phyloP scores from a whole-genome alignment of 2,888 invertebrate species.

The Drosophila histrio region DNA sequence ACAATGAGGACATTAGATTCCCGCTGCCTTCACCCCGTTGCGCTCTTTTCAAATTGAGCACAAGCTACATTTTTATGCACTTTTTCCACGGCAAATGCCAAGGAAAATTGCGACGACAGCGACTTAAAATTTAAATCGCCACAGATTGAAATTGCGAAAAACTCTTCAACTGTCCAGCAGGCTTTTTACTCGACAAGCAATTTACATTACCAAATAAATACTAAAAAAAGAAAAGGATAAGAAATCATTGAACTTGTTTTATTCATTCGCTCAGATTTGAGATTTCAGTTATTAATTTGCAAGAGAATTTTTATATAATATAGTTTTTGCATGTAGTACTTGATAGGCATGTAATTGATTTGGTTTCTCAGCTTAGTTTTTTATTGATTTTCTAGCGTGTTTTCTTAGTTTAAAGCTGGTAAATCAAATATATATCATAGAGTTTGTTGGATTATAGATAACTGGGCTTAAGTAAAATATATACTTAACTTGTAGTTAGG shows the following conservation, averaged over 20 bases:
- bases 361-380: no score
- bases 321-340: no score
- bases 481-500: no score
- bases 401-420: no score
- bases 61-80: constrained; percentile 57
- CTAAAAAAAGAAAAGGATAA: not conserved
- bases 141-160: constrained; percentile 66
- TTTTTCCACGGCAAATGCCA: constrained; percentile 52
- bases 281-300: not conserved
- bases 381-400: no score
- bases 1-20: constrained; percentile 13
- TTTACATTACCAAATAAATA: not conserved
- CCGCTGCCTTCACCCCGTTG: not conserved
- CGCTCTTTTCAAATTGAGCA: constrained; percentile 38
- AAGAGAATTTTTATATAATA: no score
- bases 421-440: no score
- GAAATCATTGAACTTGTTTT: constrained; percentile 1
- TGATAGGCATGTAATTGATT: no score
- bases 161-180: constrained; percentile 13
- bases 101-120: constrained; percentile 46
- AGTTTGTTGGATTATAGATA: no score
- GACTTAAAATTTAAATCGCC: constrained; percentile 56
- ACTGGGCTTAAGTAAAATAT: no score
- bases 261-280: not conserved
- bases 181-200: not conserved